A percentile compares a stretch with the other conserved stretches of the same genome.
Conservation (phyloP, 2,797 vertebrate genomes). For the Remorina albescens region DNA sequence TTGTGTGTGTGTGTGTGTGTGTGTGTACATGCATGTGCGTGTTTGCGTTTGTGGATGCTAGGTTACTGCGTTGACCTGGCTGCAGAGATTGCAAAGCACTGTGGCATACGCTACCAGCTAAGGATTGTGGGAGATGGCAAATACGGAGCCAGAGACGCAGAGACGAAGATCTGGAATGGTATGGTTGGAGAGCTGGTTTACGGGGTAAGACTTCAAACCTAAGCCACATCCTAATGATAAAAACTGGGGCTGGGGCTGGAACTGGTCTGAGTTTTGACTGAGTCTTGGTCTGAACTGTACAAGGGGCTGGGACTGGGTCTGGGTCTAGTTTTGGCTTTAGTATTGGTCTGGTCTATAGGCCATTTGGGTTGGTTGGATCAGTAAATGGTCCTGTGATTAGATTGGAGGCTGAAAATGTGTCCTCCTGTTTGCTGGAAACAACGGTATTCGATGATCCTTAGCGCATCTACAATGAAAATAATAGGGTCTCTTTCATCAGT, state of each 20-base stretch:
- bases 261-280: background rate
- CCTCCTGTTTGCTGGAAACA: too few species aligned
- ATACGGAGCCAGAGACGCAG: constrained; percentile 96
- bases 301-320: too few species aligned
- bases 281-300: too few species aligned
- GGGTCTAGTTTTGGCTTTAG: too few species aligned
- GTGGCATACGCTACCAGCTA: constrained; percentile 96
- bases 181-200: constrained; percentile 99
- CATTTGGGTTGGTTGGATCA: too few species aligned
- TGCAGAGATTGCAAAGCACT: constrained; percentile 97
- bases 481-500: too few species aligned
- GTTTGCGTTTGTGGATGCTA: constrained; percentile 27
- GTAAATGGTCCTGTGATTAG: too few species aligned
- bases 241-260: too few species aligned
- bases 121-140: constrained; percentile 97
- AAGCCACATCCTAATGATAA: background rate
- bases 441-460: too few species aligned
- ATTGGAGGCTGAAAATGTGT: too few species aligned
- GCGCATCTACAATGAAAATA: too few species aligned
- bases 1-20: background rate
- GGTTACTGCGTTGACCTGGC: constrained; percentile 97
- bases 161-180: constrained; percentile 99
- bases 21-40: background rate
- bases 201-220: constrained; percentile 87
- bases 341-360: too few species aligned